Percentiles rank a stretch among this genome's conserved stretches.
Evolutionary conservation across 2,113 vertebrate genomes (phyloP).

Genomic region (Corvus hawaiiensis): DNA sequence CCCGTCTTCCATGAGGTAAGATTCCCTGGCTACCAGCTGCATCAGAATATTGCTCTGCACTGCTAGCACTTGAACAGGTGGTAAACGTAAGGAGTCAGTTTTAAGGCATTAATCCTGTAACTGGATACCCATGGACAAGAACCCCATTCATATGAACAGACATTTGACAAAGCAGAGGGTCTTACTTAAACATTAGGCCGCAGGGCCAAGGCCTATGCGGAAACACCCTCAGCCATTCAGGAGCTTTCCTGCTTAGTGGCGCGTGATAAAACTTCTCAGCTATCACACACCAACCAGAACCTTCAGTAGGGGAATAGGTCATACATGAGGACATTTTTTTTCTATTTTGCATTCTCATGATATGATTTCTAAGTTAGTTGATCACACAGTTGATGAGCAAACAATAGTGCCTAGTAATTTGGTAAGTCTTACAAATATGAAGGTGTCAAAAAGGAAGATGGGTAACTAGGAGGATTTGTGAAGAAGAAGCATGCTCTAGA

Average conservation of each 20-base stretch:
- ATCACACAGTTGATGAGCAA: neutral
- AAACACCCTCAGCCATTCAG: neutral
- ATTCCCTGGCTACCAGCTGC: neutral
- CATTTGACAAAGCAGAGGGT: neutral
- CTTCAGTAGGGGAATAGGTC: neutral
- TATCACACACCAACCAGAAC: neutral
- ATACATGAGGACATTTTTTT: rapidly evolving
- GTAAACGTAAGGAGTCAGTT: neutral
- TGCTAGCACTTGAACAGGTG: neutral
- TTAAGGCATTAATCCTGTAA: neutral
- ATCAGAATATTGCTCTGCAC: neutral
- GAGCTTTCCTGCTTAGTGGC: neutral
- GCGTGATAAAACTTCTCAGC: neutral
- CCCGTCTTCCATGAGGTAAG: neutral
- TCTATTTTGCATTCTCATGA: neutral
- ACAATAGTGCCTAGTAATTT: neutral
- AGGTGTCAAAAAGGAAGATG: neutral
- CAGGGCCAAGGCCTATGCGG: neutral
- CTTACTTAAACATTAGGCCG: neutral
- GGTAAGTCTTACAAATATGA: neutral
- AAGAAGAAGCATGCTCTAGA: neutral
- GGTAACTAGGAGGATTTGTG: neutral
- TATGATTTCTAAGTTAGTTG: neutral
- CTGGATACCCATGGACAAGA: neutral
- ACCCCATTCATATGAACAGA: neutral